These are phyloP conservation scores for Acleris cristana DNA, from an alignment of 2,888 invertebrate species.

Conservation along the genomic window DNA sequence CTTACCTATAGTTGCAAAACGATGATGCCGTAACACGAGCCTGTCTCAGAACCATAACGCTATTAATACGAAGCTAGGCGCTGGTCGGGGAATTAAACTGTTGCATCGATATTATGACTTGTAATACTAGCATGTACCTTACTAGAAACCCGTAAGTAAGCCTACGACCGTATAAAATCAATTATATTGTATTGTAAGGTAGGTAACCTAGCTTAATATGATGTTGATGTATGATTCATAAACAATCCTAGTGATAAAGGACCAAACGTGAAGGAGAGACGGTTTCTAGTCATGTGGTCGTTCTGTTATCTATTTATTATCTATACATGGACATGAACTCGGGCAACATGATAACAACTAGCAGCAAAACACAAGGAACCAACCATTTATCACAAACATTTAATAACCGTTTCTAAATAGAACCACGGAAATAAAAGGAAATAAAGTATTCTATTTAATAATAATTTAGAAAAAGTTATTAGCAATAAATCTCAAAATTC, in stretches of 20 bases:
- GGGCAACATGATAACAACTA: constrained; percentile 16
- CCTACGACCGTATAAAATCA: no score
- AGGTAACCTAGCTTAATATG: no score
- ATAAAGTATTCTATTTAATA: no score
- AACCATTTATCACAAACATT: constrained; percentile 4
- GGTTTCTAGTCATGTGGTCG: neutral
- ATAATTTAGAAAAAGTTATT: no score
- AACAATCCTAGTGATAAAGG: neutral
- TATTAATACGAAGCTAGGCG: constrained; percentile 45
- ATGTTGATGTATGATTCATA: no score
- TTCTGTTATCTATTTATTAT: constrained; percentile 12
- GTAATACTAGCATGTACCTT: neutral
- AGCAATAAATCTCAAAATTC: no score
- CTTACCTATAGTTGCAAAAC: constrained; percentile 57
- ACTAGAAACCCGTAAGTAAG: no score
- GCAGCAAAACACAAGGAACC: constrained; percentile 16
- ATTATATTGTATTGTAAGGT: no score
- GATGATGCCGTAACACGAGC: constrained; percentile 57
- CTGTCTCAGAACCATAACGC: constrained; percentile 52
- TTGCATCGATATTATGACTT: constrained; percentile 21
- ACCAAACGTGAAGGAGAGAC: neutral
- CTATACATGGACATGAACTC: constrained; percentile 16
- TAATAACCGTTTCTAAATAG: neutral
- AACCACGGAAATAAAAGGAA: no score
- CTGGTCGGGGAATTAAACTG: constrained; percentile 22